Base-by-base conservation (phyloP, 2,888 invertebrate species). In the Ethmia dodecea region DNA sequence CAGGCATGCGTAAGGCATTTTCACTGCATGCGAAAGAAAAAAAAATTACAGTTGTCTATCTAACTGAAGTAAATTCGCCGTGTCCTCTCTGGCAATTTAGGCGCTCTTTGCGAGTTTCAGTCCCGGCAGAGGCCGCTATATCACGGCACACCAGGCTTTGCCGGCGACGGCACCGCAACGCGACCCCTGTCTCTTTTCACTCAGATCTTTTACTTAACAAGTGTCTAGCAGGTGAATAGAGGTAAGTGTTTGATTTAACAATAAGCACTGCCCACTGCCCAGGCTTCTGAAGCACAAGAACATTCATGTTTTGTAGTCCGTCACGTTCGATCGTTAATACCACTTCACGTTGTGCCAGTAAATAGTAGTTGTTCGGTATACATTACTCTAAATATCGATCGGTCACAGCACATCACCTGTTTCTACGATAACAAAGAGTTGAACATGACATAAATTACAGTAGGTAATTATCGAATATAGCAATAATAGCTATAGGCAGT, bases 121-220 rank as follows among this genome's bases (percentile, higher is more conserved):
- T 60, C 54, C 69, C 79, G 69, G 71, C 69, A 72, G 72, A 78
- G 73, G 66, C 74, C 72, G 75, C 59, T 60, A 68, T 66, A 65
- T 67, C 65, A 67, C 73, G 71, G 64, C 80, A 81, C 68, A 81
- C 71, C 70, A 75, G 73, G 74, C 64, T 74, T 62, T 66, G 68
- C 75, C 76, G 72, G 75, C 77, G 68, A 59, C 65, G 70, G 62
- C 64, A 61, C 54, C 71, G 72, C 70, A 69, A 64, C 75, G 72
- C 72, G 65, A 61, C 64, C 61, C 56, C 58, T 55, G 38, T 49
- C 3, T 22, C 11, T 5, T 11, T 11, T 12, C 26, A 6, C 26
- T 26, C 11, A 26, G 11, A 26, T 11, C 26, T 26, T 11, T 11
- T 26, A 8, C 22, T 22, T 11, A 26, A 11, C 12, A 11, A 11